Conservation (phyloP, 2,888 invertebrate species). For the Flexamia atlantica region DNA sequence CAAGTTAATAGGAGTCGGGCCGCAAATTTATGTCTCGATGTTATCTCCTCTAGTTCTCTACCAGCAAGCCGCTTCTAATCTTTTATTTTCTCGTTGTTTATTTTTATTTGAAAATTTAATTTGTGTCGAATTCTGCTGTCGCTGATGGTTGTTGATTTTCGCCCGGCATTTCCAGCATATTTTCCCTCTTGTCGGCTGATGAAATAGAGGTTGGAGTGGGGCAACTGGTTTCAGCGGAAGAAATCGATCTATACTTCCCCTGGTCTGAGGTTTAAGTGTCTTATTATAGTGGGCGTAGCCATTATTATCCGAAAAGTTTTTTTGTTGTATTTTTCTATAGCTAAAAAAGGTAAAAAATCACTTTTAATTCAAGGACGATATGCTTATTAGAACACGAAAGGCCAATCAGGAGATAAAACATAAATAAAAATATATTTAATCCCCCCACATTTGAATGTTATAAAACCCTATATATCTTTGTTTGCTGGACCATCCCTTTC, state of each 20-base stretch:
- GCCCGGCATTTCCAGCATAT: background rate
- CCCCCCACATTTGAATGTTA: too few relatives aligned
- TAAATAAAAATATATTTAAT: too few relatives aligned
- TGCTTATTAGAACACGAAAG: too few relatives aligned
- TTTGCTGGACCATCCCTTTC: too few relatives aligned
- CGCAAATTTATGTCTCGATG: slow-evolving; percentile 42
- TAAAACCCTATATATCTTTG: too few relatives aligned
- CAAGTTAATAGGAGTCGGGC: slow-evolving; percentile 25
- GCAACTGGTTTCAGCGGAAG: slow-evolving; percentile 14
- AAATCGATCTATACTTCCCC: slow-evolving; percentile 4
- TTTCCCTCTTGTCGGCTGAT: slow-evolving; percentile 1
- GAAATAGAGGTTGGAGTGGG: background rate
- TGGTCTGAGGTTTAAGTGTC: background rate
- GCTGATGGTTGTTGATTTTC: slow-evolving; percentile 1
- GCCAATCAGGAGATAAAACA: too few relatives aligned
- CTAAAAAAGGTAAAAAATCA: too few relatives aligned
- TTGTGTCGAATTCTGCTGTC: slow-evolving; percentile 30
- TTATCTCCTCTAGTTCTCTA: slow-evolving; percentile 34
- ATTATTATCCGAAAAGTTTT: background rate
- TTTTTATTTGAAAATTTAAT: slow-evolving; percentile 43
- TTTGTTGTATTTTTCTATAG: background rate
- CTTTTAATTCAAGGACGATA: too few relatives aligned
- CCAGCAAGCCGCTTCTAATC: slow-evolving; percentile 29
- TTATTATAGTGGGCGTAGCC: background rate
- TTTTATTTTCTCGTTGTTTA: slow-evolving; percentile 34